Evolutionary conservation across 1,140 invertebrate species (phyloP), one percentile per base, ranked within the genome.

Genomic region (Drosophila setifemur): DNA sequence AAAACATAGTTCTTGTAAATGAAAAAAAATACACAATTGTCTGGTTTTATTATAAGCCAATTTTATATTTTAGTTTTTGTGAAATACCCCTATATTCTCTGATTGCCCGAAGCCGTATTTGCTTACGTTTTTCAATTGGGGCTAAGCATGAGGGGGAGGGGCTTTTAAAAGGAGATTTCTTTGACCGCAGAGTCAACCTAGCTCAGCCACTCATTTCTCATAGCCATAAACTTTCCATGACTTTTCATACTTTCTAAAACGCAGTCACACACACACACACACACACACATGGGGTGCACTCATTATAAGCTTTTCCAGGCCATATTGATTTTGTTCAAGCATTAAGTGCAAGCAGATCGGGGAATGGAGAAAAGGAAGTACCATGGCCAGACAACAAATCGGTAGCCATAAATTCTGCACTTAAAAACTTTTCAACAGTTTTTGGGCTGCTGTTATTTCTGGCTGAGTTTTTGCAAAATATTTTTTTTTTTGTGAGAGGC

Each of bases 231-330:
- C 64, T 85, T 85, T 85, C 45, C 58, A 68, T 74, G 79, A 85
- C 79, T 85, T 85, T 85, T 79, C 79, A 85, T 85, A 85, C 79
- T 79, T 83, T 85, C 74, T 73, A 72, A 74, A 77, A 78, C 85
- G 63, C 63, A 81, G 26, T 52, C 42, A 18, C 64, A 63, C 19
- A 61, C 35, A 69, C 29, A 60, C 6, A 44, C 26, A 47, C 28
- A 45, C 12, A 39, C 7, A 50, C 4, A 49, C 23, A 21, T 19
- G 19, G 12, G 21, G 43, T 31, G 18, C 33, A 50, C 60, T 81
- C 67, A 74, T 74, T 74, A 74, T 73, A 60, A 52, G 52, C 58
- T 73, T 71, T 45, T 60, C 11, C 57, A 47, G 43, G 57, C 21
- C 67, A 43, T 85, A 85, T 85, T 85, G 79, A 85, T 85, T 85